Evolutionary conservation across 2,113 vertebrate genomes (phyloP).

Genomic region (Hepsetus odoe): DNA sequence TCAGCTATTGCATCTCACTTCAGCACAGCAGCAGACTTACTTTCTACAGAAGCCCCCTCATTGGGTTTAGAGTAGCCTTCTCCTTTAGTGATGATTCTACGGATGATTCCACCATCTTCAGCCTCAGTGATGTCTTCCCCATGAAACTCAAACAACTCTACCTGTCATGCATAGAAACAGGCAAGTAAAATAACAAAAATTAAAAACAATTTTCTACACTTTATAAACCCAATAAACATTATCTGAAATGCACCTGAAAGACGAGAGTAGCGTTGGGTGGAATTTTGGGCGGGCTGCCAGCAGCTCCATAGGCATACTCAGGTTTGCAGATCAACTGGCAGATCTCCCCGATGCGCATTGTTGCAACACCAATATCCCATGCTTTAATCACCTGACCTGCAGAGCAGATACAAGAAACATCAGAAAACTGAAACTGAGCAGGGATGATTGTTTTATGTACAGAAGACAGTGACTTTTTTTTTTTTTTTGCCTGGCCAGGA

Average conservation of each 20-base stretch:
- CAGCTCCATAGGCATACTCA: slow-evolving; percentile 91
- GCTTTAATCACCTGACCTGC: slow-evolving; percentile 96
- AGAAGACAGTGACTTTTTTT: too few relatives aligned
- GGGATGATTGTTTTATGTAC: too few relatives aligned
- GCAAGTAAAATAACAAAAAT: background rate
- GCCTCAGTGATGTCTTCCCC: slow-evolving; percentile 91
- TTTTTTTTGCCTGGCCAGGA: background rate
- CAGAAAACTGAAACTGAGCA: too few relatives aligned
- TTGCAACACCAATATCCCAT: slow-evolving; percentile 93
- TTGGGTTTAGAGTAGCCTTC: slow-evolving; percentile 93
- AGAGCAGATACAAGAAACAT: slow-evolving; percentile 43
- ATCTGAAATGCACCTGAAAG: slow-evolving; percentile 98
- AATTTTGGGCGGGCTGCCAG: slow-evolving; percentile 97
- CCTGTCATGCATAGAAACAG: slow-evolving; percentile 67
- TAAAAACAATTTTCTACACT: background rate
- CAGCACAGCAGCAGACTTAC: slow-evolving; percentile 65
- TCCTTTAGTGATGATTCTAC: slow-evolving; percentile 86
- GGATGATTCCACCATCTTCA: slow-evolving; percentile 92
- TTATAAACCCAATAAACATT: background rate
- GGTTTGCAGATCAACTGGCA: slow-evolving; percentile 90
- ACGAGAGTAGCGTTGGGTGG: slow-evolving; percentile 88
- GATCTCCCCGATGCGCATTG: slow-evolving; percentile 93
- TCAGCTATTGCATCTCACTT: background rate
- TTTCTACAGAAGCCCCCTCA: slow-evolving; percentile 89
- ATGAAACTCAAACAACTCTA: slow-evolving; percentile 93